These are phyloP conservation scores for Drosophila mauritiana DNA, from an alignment of 1,140 invertebrate genomes.

Conservation along the genomic window DNA sequence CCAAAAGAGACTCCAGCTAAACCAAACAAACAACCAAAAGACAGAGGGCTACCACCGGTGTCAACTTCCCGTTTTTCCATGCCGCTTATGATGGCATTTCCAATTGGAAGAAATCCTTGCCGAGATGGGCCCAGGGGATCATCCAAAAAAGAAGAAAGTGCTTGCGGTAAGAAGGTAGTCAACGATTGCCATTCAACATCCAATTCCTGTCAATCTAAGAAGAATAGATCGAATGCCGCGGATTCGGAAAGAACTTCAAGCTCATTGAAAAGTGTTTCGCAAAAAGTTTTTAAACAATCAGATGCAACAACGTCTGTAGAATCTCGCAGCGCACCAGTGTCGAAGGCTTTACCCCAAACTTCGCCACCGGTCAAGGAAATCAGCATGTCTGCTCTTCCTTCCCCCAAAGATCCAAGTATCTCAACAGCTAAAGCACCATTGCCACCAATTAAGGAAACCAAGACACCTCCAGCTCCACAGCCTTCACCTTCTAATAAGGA, in stretches of 20 bases:
- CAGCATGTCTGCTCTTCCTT: not conserved
- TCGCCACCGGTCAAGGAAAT: not conserved
- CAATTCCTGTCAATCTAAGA: not conserved
- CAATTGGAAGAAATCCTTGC: slow-evolving; percentile 22
- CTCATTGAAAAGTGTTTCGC: too few relatives aligned
- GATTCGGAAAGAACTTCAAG: too few relatives aligned
- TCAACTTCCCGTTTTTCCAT: not conserved
- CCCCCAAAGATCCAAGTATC: not conserved
- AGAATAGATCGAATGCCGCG: not conserved
- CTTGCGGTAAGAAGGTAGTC: not conserved
- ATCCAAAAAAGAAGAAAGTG: not conserved
- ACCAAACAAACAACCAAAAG: not conserved
- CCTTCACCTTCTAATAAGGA: not conserved
- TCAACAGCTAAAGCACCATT: not conserved
- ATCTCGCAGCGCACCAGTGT: not conserved
- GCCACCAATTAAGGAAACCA: not conserved
- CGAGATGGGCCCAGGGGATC: slow-evolving; percentile 11
- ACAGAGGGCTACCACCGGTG: not conserved
- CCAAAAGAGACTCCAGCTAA: not conserved
- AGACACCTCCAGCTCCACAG: not conserved
- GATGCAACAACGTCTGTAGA: not conserved
- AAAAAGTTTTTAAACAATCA: not conserved
- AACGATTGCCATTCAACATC: not conserved
- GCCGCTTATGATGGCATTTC: slow-evolving; percentile 8
- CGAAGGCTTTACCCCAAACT: not conserved